phyloP scores from a whole-genome alignment of 64 coral and sea anemone genomes.

The Montipora cactus region DNA sequence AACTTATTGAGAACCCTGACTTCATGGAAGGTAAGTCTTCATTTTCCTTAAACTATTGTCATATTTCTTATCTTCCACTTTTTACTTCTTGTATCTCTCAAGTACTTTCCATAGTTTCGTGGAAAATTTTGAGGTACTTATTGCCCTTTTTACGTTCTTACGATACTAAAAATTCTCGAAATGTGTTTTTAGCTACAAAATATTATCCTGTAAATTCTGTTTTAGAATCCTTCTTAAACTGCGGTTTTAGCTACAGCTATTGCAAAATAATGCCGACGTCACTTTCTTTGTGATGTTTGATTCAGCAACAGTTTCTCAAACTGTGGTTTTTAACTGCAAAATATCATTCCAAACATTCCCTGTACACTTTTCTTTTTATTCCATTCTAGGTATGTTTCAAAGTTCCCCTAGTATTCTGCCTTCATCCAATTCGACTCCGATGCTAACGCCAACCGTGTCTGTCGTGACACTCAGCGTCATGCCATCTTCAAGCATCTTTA shows the following conservation, averaged over 20 bases:
- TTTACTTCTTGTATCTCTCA: background rate
- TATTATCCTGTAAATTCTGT: background rate
- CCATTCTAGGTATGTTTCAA: conserved; percentile 36
- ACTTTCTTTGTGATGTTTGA: too few species aligned
- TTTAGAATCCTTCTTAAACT: too few species aligned
- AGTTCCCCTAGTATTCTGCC: conserved; percentile 3
- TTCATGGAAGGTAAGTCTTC: background rate
- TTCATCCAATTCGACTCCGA: conserved; percentile 11
- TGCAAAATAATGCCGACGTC: background rate
- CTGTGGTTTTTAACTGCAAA: conserved; percentile 23
- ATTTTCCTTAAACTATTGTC: background rate
- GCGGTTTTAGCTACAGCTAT: background rate
- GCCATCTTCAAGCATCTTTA: background rate
- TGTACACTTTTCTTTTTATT: conserved; percentile 20
- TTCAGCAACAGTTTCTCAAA: conserved; percentile 7
- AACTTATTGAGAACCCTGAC: too few species aligned
- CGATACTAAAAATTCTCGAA: background rate
- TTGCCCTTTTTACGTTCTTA: background rate
- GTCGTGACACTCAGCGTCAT: background rate
- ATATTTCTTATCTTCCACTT: background rate
- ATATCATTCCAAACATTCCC: background rate
- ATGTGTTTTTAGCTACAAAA: conserved; percentile 23
- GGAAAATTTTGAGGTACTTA: background rate
- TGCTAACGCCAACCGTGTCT: background rate
- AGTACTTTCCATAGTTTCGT: background rate